Base-by-base conservation (phyloP, 2,888 invertebrate genomes). In the Micropterix aruncella region DNA sequence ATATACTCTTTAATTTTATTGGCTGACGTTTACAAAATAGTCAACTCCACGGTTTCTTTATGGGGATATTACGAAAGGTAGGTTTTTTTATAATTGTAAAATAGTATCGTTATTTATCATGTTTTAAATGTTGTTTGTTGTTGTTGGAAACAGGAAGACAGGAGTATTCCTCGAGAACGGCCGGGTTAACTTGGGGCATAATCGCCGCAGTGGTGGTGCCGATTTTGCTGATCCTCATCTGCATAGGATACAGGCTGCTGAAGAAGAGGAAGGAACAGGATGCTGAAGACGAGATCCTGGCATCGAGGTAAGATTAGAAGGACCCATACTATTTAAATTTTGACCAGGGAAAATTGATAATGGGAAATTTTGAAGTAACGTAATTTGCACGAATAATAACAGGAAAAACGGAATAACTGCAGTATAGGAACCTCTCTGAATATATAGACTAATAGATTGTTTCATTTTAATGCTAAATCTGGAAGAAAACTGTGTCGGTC, bases 171-270 rank as follows among this genome's bases (percentile, higher is more conserved):
- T 74, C 83, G 1, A 75, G 85, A 42, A 79, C 81, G 53, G 79
- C 84, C 36, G 87, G 87, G 18, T 69, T 83, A 16, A 84, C 89
- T 3, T 76, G 83, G 58, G 87, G 83, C 51, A 79, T 88, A 61
- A 77, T 89, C 53, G 67, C 86, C 50, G 80, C 81, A 36, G 75
- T 88, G 48, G 67, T 91, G 61, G 66, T 90, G 54, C 88, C 90
- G 16, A 70, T 88, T 51, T 55, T 86, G 40, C 65, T 89, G 51
- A 61, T 80, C 27, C 68, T 87, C 43, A 73, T 86, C 52, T 83
- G 82, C 57, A 59, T 77, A 41, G 80, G 73, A 18, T 79, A 76
- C 62, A 74, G 75, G 52, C 61, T 79, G 54, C 69, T 82, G 42
- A 71, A 74, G 57, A 65, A 67, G 44, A 62, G 61, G 44, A 76